Conservation (phyloP, 2,888 invertebrate species). For the Catocala sponsa region DNA sequence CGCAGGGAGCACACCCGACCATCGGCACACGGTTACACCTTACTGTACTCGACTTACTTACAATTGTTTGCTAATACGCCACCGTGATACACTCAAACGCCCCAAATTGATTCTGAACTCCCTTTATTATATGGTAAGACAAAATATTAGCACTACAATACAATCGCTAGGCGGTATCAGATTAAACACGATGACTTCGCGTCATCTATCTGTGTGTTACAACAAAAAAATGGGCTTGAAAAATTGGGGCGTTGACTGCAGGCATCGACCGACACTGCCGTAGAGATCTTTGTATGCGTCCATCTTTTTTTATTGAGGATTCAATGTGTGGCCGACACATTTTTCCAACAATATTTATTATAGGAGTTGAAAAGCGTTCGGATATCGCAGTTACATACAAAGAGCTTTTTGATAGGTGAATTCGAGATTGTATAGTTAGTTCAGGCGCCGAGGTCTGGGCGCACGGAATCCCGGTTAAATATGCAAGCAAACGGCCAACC, state of each 20-base stretch:
- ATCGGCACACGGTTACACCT: slow-evolving; percentile 46
- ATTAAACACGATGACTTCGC: slow-evolving; percentile 7
- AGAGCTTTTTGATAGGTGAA: slow-evolving; percentile 42
- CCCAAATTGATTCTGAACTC: slow-evolving; percentile 22
- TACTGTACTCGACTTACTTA: slow-evolving; percentile 38
- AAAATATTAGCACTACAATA: slow-evolving; percentile 25
- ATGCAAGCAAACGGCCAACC: slow-evolving; percentile 70
- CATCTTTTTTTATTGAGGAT: slow-evolving; percentile 5
- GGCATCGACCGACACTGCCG: slow-evolving; percentile 3
- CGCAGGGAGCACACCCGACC: slow-evolving; percentile 59
- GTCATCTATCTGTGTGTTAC: not conserved
- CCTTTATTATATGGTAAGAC: not conserved
- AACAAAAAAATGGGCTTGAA: slow-evolving; percentile 12
- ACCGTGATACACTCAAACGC: slow-evolving; percentile 5
- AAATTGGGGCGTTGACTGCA: slow-evolving; percentile 10
- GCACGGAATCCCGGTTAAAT: slow-evolving; percentile 67
- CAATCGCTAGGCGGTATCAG: slow-evolving; percentile 1
- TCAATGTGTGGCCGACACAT: slow-evolving; percentile 3
- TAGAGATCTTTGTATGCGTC: slow-evolving; percentile 1
- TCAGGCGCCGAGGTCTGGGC: slow-evolving; percentile 21
- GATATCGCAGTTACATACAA: slow-evolving; percentile 18
- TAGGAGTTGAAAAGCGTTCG: not conserved
- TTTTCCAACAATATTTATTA: slow-evolving; percentile 1
- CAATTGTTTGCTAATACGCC: slow-evolving; percentile 38
- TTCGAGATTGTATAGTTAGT: slow-evolving; percentile 24